These are phyloP conservation scores for Tyrophagus putrescentiae DNA, from an alignment of 1,140 invertebrate species.

Conservation along the genomic window DNA sequence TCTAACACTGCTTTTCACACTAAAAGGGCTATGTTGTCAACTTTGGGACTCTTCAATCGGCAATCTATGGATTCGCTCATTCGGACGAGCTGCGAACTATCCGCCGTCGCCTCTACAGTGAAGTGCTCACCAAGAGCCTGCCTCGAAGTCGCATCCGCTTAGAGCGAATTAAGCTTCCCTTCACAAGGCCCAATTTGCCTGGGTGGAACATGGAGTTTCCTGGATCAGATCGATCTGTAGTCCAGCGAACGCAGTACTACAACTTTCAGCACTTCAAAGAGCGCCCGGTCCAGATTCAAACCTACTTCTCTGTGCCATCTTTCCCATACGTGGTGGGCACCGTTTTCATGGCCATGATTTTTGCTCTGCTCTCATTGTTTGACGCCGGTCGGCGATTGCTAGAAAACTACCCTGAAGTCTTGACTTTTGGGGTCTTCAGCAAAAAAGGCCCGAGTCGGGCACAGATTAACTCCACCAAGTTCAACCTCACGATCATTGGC, in stretches of 20 bases:
- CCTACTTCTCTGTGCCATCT: conserved; percentile 33
- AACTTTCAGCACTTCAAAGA: conserved; percentile 50
- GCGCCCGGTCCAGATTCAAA: conserved; percentile 40
- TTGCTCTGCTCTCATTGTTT: conserved; percentile 50
- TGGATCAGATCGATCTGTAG: conserved; percentile 62
- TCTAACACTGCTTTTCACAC: neutral
- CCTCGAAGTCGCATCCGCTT: conserved; percentile 17
- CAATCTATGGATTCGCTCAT: conserved; percentile 53
- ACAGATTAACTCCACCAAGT: conserved; percentile 44
- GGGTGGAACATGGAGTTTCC: conserved; percentile 59
- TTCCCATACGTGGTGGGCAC: conserved; percentile 35
- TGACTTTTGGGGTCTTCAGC: conserved; percentile 51
- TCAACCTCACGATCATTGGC: conserved; percentile 52
- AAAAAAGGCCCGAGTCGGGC: conserved; percentile 49
- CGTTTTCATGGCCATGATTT: conserved; percentile 43
- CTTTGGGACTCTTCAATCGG: conserved; percentile 66
- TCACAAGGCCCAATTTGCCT: conserved; percentile 43
- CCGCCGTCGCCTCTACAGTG: conserved; percentile 14
- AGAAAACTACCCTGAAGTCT: conserved; percentile 53
- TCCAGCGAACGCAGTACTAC: conserved; percentile 55
- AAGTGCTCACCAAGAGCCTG: conserved; percentile 36
- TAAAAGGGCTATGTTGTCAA: conserved; percentile 37
- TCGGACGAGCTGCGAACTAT: conserved; percentile 40
- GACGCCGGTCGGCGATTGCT: conserved; percentile 47
- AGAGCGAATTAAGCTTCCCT: conserved; percentile 35